Evolutionary conservation across 2,113 vertebrate species (phyloP).

Genomic region (Sapajus apella): DNA sequence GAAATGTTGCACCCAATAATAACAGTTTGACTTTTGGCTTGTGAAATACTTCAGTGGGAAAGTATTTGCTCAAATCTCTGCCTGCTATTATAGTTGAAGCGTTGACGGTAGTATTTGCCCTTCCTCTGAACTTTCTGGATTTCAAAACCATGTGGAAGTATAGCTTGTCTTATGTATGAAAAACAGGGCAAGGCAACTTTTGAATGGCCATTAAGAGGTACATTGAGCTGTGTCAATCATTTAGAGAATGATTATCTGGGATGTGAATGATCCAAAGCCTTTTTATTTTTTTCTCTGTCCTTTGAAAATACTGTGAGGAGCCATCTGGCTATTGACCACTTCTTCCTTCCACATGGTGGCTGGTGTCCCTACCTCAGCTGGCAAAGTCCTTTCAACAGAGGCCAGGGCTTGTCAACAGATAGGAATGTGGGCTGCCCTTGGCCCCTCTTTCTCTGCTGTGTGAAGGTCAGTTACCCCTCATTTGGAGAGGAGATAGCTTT

Average conservation of each 20-base stretch:
- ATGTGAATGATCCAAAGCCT: not conserved
- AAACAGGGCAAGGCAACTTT: not conserved
- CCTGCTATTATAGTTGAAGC: slow-evolving; percentile 47
- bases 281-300: not conserved
- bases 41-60: slow-evolving; percentile 50
- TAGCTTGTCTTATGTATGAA: not conserved
- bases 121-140: slow-evolving; percentile 53
- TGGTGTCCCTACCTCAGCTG: not conserved
- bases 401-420: not conserved
- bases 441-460: not conserved
- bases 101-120: slow-evolving; percentile 23
- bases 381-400: not conserved
- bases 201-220: not conserved
- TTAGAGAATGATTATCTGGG: not conserved
- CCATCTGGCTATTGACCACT: not conserved
- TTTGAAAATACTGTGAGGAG: not conserved
- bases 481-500: not conserved
- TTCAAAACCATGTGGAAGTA: slow-evolving; percentile 54
- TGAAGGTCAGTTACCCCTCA: not conserved
- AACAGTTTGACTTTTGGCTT: slow-evolving; percentile 7
- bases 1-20: slow-evolving; percentile 54
- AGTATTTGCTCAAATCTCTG: slow-evolving; percentile 49
- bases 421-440: not conserved
- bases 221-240: not conserved
- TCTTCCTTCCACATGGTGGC: slow-evolving; percentile 2